phyloP scores from a whole-genome alignment of 37 sponge, comb jelly and placozoan genomes.

The Spongia lamella region DNA sequence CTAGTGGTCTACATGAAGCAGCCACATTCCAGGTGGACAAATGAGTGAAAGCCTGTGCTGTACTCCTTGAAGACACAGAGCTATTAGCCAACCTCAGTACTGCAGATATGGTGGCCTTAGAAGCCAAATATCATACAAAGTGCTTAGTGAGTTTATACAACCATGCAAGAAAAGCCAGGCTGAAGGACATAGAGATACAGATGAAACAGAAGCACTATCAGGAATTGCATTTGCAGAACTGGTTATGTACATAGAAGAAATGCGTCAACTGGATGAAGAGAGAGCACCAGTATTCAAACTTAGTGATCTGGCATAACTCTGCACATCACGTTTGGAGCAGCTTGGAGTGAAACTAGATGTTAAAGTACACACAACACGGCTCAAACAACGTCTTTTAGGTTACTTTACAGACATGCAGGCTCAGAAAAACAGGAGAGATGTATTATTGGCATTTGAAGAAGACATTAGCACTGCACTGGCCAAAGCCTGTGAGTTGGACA shows the following conservation, averaged over 20 bases:
- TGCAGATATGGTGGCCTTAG: slow-evolving; percentile 13
- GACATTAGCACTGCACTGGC: too few relatives aligned
- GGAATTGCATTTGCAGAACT: too few relatives aligned
- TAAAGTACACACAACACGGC: slow-evolving; percentile 17
- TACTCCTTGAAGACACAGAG: slow-evolving; percentile 16
- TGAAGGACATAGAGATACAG: neutral
- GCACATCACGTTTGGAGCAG: slow-evolving; percentile 18
- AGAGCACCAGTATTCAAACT: too few relatives aligned
- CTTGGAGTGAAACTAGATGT: too few relatives aligned
- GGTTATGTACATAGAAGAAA: too few relatives aligned
- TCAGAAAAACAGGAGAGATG: too few relatives aligned
- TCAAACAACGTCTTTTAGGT: slow-evolving; percentile 12
- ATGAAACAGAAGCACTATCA: neutral
- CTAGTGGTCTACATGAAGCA: slow-evolving; percentile 5
- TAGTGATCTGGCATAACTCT: too few relatives aligned
- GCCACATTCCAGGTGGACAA: too few relatives aligned
- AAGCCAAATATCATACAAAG: too few relatives aligned
- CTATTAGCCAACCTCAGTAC: slow-evolving; percentile 5
- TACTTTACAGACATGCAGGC: slow-evolving; percentile 8
- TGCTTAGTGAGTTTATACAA: slow-evolving; percentile 25
- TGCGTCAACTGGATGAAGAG: slow-evolving; percentile 1
- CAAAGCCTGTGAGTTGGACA: too few relatives aligned
- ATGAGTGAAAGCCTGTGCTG: slow-evolving; percentile 28
- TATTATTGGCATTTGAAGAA: slow-evolving; percentile 28
- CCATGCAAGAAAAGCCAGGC: slow-evolving; percentile 20